phyloP scores from a whole-genome alignment of 2,797 vertebrate species.

The Alcedo quadribrachys region DNA sequence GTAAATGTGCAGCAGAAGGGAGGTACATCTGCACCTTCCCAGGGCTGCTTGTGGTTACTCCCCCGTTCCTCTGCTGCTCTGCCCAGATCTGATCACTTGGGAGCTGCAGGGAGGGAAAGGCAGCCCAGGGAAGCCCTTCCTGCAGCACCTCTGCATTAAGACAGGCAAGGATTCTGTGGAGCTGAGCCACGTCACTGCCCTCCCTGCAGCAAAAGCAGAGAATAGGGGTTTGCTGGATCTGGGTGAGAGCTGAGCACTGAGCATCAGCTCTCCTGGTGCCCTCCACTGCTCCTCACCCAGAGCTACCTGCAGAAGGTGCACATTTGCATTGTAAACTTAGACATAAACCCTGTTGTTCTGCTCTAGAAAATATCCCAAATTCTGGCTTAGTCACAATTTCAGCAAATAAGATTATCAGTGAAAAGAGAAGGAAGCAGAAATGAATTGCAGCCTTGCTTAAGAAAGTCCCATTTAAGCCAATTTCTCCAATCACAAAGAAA shows the following conservation, averaged over 20 bases:
- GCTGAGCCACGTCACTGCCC: background rate
- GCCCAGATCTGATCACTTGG: background rate
- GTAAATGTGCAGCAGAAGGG: conserved; percentile 53
- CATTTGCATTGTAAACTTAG: background rate
- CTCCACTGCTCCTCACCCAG: background rate
- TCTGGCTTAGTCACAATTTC: background rate
- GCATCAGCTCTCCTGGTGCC: background rate
- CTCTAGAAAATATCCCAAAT: background rate
- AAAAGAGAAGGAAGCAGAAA: conserved; percentile 3
- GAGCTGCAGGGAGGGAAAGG: accelerated
- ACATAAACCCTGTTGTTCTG: background rate
- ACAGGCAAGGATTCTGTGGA: background rate
- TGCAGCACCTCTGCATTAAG: background rate
- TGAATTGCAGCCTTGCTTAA: background rate
- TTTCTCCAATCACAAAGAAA: conserved; percentile 42
- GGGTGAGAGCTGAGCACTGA: background rate
- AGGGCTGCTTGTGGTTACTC: background rate
- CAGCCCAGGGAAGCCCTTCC: background rate
- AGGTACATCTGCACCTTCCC: conserved; percentile 50
- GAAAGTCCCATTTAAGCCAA: conserved; percentile 19
- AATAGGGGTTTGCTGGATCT: background rate
- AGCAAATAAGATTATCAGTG: background rate
- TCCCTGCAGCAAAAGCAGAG: background rate
- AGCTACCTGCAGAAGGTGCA: background rate
- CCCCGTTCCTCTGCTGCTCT: background rate